Base-by-base conservation (phyloP, 2,797 vertebrate genomes). In the Petrocephalus schoutedeni region DNA sequence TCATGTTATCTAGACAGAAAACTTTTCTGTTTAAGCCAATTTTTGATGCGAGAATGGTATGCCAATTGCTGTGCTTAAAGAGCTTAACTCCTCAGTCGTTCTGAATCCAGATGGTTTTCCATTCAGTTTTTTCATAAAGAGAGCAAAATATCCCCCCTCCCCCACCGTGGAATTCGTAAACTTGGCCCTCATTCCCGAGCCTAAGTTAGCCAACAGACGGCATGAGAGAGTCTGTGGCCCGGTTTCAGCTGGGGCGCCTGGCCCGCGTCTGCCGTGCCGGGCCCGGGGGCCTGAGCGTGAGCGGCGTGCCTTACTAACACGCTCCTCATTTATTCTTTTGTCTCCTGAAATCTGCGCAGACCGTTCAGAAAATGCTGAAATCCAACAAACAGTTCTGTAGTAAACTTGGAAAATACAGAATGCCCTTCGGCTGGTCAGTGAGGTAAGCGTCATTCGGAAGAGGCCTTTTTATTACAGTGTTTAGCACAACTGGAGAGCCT, bases 351-450 rank as follows among this genome's bases (percentile, higher is more conserved):
- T 56, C 45, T 91, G 74, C 89, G 23, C 90, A 99, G 98, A 98
- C 93, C 86, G 97, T 97, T 88, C 98, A 99, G 93, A 99, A 99
- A 94, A 96, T 97, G 90, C 91, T 99, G 91, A 99, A 98, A 94
- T 97, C 98, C 91, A 98, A 98, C 92, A 98, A 97, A 61, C 98
- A 98, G 88, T 99, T 99, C 92, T 99, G 98, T 89, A 97, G 94
- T 95, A 98, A 97, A 92, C 91, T 99, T 92, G 98, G 98, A 19
- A 99, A 97, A 91, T 99, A 99, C 91, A 96, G 95, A 1, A 99
- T 99, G 98, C 98, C 98, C 0, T 99, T 99, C 88, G 98, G 98
- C 32, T 99, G 98, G 98, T 97, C 97, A 0, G 93, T 98, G 89
- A 97, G 98, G 98, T 99, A 93, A 89, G 97, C 94, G 12, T 10